Conservation (phyloP, 1,140 invertebrate genomes). For the Mycetomoellerius zeteki region DNA sequence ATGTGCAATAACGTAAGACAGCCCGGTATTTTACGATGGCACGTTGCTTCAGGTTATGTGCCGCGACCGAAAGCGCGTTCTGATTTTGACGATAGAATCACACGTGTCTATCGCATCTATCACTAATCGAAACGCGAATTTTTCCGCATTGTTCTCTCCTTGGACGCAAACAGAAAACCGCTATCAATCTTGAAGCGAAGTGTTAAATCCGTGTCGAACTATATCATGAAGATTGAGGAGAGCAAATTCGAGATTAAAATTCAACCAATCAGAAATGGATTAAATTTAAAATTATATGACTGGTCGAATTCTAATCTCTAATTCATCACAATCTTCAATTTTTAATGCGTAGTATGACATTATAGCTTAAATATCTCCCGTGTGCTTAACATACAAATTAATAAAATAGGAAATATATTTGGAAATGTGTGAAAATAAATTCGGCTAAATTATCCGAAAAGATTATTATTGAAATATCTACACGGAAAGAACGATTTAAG, state of each 20-base stretch:
- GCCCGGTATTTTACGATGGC: conserved; percentile 65
- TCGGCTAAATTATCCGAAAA: neutral
- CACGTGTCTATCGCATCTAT: neutral
- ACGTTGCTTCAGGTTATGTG: conserved; percentile 41
- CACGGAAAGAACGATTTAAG: no score
- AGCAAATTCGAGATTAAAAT: no score
- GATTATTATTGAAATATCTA: no score
- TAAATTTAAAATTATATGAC: no score
- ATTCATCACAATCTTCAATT: no score
- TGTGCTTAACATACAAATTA: neutral
- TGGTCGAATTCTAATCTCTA: no score
- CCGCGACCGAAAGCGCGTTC: conserved; percentile 19
- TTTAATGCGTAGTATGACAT: no score
- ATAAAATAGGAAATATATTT: neutral
- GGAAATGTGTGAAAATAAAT: neutral
- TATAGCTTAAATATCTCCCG: no score
- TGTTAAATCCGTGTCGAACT: no score
- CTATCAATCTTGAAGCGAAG: neutral
- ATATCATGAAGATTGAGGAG: no score
- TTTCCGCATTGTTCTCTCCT: neutral
- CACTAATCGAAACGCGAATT: neutral
- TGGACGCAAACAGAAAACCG: neutral
- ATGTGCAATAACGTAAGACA: conserved; percentile 77
- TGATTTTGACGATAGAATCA: conserved; percentile 35
- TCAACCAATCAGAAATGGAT: no score